Conservation (phyloP, 1,140 invertebrate genomes). For the Trachelipus rathkii region DNA sequence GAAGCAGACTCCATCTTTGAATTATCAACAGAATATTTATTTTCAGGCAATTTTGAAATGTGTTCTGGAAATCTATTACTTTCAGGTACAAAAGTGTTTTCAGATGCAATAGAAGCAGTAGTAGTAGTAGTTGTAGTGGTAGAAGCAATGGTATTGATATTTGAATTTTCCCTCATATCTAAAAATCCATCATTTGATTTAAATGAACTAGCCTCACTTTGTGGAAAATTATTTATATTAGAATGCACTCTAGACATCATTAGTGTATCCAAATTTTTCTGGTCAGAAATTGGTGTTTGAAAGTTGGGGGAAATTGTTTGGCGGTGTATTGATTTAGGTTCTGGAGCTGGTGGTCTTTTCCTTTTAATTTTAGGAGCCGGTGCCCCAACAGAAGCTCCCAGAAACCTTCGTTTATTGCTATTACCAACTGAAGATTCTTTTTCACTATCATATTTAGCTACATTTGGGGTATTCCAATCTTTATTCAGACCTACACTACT, state of each 20-base stretch:
- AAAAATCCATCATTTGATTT: too few relatives aligned
- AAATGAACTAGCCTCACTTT: not conserved
- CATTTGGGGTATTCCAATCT: not conserved
- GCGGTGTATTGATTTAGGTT: not conserved
- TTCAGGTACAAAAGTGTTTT: too few relatives aligned
- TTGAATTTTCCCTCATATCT: too few relatives aligned
- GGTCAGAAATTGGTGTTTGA: not conserved
- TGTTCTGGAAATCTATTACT: too few relatives aligned
- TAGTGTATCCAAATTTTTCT: not conserved
- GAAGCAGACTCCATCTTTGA: too few relatives aligned
- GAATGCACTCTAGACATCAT: not conserved
- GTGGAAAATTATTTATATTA: not conserved
- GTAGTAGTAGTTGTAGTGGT: too few relatives aligned
- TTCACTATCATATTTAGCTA: not conserved
- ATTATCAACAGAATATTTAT: too few relatives aligned
- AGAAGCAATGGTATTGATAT: too few relatives aligned
- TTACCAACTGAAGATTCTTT: not conserved
- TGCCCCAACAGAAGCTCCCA: not conserved
- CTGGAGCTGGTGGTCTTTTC: not conserved
- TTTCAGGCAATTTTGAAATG: too few relatives aligned
- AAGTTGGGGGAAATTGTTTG: not conserved
- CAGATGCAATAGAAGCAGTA: too few relatives aligned
- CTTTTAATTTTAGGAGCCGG: not conserved
- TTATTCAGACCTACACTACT: not conserved
- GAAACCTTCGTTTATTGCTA: slow-evolving; percentile 1